Base-by-base conservation (phyloP, 2,888 invertebrate species). In the Drosophila pseudotakahashii region DNA sequence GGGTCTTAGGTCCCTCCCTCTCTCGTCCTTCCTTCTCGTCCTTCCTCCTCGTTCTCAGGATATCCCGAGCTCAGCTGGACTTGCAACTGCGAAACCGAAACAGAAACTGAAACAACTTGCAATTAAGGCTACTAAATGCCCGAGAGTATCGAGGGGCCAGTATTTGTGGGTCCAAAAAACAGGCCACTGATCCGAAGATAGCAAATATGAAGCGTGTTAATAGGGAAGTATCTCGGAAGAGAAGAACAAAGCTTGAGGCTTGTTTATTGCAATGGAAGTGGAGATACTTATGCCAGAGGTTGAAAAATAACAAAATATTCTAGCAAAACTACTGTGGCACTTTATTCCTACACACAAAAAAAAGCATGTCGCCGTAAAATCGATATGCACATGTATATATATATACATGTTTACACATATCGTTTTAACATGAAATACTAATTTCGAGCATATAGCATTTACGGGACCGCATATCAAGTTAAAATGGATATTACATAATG, bases 1-100 rank as follows among this genome's bases (percentile, higher is more conserved):
- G 81, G 47, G 58, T 47, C 63, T 51, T 19, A 37, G 37, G 58
- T 42, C 47, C 37, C 19, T 59, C 19, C 7, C 30, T 1, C 30
- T 1, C 16, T 11, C 7, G 7, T 11, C 30, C 26, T 16, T n/a
- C 10, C 10, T 30, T 16, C 55, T 44, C 57, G 10, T 30, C 13
- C 19, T 19, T 19, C 26, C 16, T 23, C 34, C 34, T 55, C 13
- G 41, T 41, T 41, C 44, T 13, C 32, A 32, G 13, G 13, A 13
- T 14, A 39, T 62, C 19, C 47, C 47, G 32, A 19, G 34, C 47
- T 54, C 73, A 52, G 47, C 57, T 68, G 54, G 67, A 42, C 51
- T 19, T 26, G 42, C 32, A 34, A 63, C 63, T 23, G 50, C 34
- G 34, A 69, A 64, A 68, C 44, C 36, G 64, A 64, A 53, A 64